Percentiles rank a stretch among this genome's conserved stretches.
Conservation (phyloP, 2,797 vertebrate genomes). For the Xenopus petersii region DNA sequence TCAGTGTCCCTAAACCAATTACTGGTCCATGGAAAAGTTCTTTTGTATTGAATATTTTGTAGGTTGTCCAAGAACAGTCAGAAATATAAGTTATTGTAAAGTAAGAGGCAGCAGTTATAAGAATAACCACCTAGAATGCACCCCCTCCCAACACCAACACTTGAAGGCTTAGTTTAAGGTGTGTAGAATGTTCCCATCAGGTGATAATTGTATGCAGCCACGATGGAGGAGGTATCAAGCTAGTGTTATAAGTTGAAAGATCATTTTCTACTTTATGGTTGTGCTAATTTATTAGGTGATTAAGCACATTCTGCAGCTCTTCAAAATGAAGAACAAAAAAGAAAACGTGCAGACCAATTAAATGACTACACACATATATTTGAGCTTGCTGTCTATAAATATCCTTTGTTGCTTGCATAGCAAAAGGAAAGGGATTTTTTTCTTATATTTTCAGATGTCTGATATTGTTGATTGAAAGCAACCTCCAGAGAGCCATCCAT, state of each 20-base stretch:
- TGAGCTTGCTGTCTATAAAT: constrained; percentile 23
- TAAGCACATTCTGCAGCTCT: constrained; percentile 51
- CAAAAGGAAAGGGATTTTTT: neutral
- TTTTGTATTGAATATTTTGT: too few relatives aligned
- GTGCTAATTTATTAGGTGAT: constrained; percentile 67
- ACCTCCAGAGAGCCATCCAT: too few relatives aligned
- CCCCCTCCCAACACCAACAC: constrained; percentile 36
- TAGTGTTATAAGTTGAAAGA: constrained; percentile 56
- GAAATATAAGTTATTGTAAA: neutral
- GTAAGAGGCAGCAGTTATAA: constrained; percentile 11
- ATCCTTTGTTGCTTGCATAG: constrained; percentile 11
- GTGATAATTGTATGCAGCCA: constrained; percentile 60
- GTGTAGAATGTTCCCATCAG: constrained; percentile 53
- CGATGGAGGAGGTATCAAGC: constrained; percentile 58
- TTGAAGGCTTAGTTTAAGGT: constrained; percentile 54
- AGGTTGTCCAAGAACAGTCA: too few relatives aligned
- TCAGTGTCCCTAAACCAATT: too few relatives aligned
- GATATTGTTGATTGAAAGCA: too few relatives aligned
- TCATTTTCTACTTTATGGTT: constrained; percentile 31
- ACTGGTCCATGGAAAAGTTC: too few relatives aligned
- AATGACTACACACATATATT: constrained; percentile 37
- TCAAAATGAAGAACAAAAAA: constrained; percentile 49
- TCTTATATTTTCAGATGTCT: too few relatives aligned
- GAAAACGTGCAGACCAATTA: constrained; percentile 51
- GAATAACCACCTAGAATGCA: constrained; percentile 40